These are phyloP conservation scores for Apaloderma vittatum DNA, from an alignment of 2,113 vertebrate species.

Conservation along the genomic window DNA sequence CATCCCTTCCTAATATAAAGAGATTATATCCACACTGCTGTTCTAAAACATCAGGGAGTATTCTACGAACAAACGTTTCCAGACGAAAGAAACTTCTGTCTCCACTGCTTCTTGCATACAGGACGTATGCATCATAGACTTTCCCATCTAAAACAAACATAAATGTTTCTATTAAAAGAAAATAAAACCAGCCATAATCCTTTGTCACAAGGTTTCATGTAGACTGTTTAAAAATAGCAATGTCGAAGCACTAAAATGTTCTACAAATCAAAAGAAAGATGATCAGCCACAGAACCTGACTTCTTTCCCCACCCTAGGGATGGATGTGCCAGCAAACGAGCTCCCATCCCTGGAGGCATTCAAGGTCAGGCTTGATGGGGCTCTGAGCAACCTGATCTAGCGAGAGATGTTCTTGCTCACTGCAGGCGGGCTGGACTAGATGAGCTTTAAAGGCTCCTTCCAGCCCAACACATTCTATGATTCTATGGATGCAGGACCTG, in stretches of 20 bases:
- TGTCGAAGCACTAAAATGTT: not conserved
- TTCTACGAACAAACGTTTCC: conserved; percentile 79
- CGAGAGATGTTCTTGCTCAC: too few species aligned
- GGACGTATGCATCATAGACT: conserved; percentile 89
- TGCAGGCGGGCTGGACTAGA: too few species aligned
- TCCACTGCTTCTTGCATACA: conserved; percentile 72
- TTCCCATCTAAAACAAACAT: conserved; percentile 84
- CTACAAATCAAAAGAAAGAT: not conserved
- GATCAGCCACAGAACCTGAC: not conserved
- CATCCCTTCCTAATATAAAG: conserved; percentile 90
- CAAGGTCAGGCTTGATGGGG: too few species aligned
- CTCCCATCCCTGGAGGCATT: not conserved
- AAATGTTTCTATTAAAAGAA: not conserved
- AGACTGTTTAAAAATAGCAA: not conserved
- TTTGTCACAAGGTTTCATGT: not conserved
- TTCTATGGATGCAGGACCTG: not conserved
- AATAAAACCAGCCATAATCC: not conserved
- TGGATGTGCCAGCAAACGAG: not conserved
- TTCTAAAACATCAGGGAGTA: conserved; percentile 89
- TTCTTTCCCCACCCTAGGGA: not conserved
- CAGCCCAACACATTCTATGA: too few species aligned
- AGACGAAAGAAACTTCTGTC: not conserved
- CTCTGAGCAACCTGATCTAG: too few species aligned
- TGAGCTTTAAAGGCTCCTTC: too few species aligned
- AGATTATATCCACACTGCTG: conserved; percentile 88